Base-by-base conservation (phyloP, 2,113 vertebrate species). In the Mus musculus region DNA sequence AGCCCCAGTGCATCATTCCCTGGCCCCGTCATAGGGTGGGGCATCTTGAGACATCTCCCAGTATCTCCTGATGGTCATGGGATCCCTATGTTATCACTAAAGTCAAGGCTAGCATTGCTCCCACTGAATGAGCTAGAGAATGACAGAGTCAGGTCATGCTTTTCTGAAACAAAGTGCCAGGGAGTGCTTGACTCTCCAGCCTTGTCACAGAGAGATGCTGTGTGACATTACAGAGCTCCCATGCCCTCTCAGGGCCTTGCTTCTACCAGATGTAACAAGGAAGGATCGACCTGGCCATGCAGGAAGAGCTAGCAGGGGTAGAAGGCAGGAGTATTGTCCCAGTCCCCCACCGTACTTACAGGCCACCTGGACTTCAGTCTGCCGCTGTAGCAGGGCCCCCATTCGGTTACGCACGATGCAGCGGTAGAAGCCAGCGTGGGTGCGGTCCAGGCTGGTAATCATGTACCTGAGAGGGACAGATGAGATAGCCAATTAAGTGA, bases 361-460 rank as follows among this genome's bases (percentile, higher is more conserved):
- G 98, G 99, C 99, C 98, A 99, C 99, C 97, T 99, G 99, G 80
- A 99, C 99, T 97, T 99, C 99, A 0, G 99, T 99, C 93, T 99
- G 99, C 95, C 99, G 98, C 98, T 99, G 99, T 78, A 99, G 98
- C 95, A 99, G 98, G 0, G 99, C 99, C 1, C 99, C 99, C 96
- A 99, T 99, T 13, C 99, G 98, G 98, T 99, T 99, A 65, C 99
- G 98, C 96, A 99, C 99, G 19, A 99, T 99, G 98, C 99, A 99
- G 97, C 99, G 99, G 98, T 99, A 99, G 98, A 99, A 99, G 78
- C 99, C 99, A 0, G 99, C 99, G 0, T 99, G 99, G 7, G 99
- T 99, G 92, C 99, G 99, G 98, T 99, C 99, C 98, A 99, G 97
- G 0, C 99, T 99, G 0, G 99, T 99, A 98, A 99, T 99, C 98